A percentile compares a stretch with the other conserved stretches of the same genome.
Conservation (phyloP, 2,888 invertebrate genomes). For the Maniola hyperantus region DNA sequence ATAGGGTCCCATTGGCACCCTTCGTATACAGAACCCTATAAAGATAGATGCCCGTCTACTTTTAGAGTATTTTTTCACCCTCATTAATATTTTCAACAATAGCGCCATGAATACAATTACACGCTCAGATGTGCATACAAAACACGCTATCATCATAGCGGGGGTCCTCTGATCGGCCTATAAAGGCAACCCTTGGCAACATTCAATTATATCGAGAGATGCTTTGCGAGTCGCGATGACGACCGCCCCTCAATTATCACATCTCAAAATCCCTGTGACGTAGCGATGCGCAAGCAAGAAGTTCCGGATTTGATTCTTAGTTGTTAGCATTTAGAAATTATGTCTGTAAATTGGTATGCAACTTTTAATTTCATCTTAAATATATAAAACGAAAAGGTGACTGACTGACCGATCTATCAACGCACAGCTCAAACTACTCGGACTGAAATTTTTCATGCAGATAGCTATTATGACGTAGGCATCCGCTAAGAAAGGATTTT, state of each 20-base stretch:
- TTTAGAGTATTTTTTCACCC: constrained; percentile 13
- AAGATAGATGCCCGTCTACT: background rate
- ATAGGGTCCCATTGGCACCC: no score
- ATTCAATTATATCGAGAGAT: constrained; percentile 42
- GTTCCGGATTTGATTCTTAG: background rate
- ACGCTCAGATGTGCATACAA: constrained; percentile 34
- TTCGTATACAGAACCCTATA: background rate
- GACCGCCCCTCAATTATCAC: constrained; percentile 44
- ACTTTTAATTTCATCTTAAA: background rate
- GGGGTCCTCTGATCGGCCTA: constrained; percentile 19
- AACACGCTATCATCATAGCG: constrained; percentile 30
- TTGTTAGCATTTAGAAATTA: background rate
- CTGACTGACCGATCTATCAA: no score
- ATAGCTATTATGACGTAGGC: no score
- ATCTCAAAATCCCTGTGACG: constrained; percentile 16
- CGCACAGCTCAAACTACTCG: no score
- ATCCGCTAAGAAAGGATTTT: no score
- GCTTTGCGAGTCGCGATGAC: constrained; percentile 37
- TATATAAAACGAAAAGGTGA: no score
- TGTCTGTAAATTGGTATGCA: background rate
- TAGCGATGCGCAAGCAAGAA: background rate
- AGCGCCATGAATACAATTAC: constrained; percentile 27
- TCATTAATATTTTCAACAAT: constrained; percentile 24
- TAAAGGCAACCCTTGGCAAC: constrained; percentile 33
- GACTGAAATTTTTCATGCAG: no score